Percentiles rank a stretch among this genome's conserved stretches.
phyloP scores from a whole-genome alignment of 2,113 vertebrate species.

The Ifrita kowaldi region DNA sequence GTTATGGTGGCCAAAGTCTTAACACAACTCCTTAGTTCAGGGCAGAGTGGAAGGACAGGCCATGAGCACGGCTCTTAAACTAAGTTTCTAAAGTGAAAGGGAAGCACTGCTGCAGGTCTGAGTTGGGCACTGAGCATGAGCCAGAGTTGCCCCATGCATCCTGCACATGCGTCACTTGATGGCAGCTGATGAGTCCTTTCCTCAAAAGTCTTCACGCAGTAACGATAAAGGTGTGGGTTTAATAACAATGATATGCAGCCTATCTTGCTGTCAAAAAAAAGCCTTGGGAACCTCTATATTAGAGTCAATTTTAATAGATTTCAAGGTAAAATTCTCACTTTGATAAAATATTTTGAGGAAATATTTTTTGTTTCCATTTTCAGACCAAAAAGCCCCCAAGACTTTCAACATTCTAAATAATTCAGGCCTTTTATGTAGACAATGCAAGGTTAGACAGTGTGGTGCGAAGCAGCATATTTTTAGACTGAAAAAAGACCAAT shows the following conservation, averaged over 20 bases:
- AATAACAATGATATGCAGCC: background rate
- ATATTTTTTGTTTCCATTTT: background rate
- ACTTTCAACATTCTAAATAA: background rate
- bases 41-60: background rate
- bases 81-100: background rate
- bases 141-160: background rate
- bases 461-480: background rate
- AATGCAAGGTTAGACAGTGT: background rate
- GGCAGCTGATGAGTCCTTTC: background rate
- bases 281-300: background rate
- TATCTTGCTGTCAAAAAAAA: background rate
- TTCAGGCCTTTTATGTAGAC: background rate
- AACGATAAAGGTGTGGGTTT: background rate
- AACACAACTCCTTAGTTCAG: background rate
- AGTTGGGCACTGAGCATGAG: background rate
- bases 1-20: accelerated
- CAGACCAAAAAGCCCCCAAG: background rate
- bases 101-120: background rate
- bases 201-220: background rate
- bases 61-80: background rate
- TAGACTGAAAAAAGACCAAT: background rate
- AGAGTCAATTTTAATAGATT: background rate
- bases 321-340: background rate
- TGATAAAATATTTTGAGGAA: background rate
- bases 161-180: background rate